Evolutionary conservation across 2,797 vertebrate species (phyloP).

Genomic region (Cetoscarus ocellatus): DNA sequence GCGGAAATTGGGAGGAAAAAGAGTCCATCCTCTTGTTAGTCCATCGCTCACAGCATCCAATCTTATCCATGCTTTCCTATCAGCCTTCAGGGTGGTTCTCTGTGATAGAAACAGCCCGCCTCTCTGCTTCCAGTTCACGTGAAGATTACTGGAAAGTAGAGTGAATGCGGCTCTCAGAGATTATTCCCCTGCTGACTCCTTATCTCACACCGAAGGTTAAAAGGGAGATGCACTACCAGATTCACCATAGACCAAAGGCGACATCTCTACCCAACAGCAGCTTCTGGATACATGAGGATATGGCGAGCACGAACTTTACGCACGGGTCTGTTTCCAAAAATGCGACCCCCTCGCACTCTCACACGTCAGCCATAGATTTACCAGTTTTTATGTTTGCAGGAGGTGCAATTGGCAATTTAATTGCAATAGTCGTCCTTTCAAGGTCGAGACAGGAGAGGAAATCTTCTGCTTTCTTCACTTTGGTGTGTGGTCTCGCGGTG

Average conservation of each 20-base stretch:
- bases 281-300: conserved; percentile 2
- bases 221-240: conserved; percentile 20
- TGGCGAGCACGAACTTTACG: conserved; percentile 66
- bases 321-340: conserved; percentile 37
- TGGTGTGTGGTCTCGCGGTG: conserved; percentile 94
- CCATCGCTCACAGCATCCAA: not conserved
- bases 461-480: conserved; percentile 94
- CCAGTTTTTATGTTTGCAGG: conserved; percentile 92
- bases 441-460: conserved; percentile 92
- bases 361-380: not conserved
- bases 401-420: conserved; percentile 93
- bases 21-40: not conserved
- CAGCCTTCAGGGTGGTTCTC: conserved; percentile 2
- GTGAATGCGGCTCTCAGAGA: conserved; percentile 21
- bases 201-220: not conserved
- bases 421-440: conserved; percentile 93
- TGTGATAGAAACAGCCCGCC: conserved; percentile 21
- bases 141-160: conserved; percentile 36
- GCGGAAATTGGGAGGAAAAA: conserved; percentile 1
- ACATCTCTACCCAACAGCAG: conserved; percentile 10
- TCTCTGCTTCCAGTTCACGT: conserved; percentile 9
- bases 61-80: conserved; percentile 17
- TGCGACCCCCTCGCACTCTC: not conserved
- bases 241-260: conserved; percentile 2
- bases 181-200: not conserved